Evolutionary conservation across 2,888 invertebrate species (phyloP).

Genomic region (Automeris io): DNA sequence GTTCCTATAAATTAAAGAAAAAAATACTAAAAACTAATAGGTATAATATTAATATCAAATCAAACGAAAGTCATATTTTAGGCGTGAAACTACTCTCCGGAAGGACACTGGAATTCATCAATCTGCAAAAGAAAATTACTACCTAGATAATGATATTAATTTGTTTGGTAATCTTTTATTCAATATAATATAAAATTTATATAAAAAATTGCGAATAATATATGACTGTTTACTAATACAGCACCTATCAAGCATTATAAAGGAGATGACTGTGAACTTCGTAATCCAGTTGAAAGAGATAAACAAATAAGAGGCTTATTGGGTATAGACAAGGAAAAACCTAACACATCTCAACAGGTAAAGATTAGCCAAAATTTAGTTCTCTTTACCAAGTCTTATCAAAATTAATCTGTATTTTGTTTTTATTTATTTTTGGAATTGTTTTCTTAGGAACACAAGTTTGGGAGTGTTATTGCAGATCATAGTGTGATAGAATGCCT

Average conservation of each 20-base stretch:
- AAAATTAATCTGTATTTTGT: background rate
- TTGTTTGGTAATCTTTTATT: constrained; percentile 18
- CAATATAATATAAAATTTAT: background rate
- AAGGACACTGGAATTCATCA: constrained; percentile 17
- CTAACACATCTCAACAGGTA: constrained; percentile 12
- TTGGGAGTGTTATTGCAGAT: constrained; percentile 17
- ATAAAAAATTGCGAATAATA: background rate
- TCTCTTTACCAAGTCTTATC: constrained; percentile 3
- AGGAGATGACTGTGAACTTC: constrained; percentile 49
- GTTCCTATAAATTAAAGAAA: too few relatives aligned
- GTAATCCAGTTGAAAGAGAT: constrained; percentile 49
- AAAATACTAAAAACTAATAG: background rate
- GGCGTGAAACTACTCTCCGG: constrained; percentile 19
- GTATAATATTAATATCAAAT: background rate
- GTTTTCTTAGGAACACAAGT: constrained; percentile 1
- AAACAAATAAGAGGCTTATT: constrained; percentile 54
- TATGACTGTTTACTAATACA: constrained; percentile 18
- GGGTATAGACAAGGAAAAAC: constrained; percentile 28
- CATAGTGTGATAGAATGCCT: constrained; percentile 2
- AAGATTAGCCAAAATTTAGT: background rate
- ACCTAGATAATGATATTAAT: constrained; percentile 11
- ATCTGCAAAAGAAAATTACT: constrained; percentile 6
- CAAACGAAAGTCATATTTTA: constrained; percentile 17
- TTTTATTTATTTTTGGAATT: constrained; percentile 1
- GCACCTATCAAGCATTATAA: constrained; percentile 47